These are phyloP conservation scores for Ophiodon elongatus DNA, from an alignment of 2,113 vertebrate species.

Conservation along the genomic window DNA sequence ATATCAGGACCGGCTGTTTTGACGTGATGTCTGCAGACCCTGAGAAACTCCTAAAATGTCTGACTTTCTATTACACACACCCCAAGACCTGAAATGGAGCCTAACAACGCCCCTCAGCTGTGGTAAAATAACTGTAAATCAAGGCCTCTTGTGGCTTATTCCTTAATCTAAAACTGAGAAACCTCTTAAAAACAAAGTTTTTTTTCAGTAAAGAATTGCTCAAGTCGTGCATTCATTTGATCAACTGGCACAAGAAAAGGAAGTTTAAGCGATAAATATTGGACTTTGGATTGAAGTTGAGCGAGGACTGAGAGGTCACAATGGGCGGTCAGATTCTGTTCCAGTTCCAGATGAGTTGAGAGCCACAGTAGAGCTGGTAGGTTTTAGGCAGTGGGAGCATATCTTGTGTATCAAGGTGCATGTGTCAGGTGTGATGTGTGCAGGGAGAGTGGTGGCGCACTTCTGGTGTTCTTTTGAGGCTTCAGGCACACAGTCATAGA, in stretches of 20 bases:
- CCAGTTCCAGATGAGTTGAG: conserved; percentile 40
- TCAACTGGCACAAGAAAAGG: conserved; percentile 29
- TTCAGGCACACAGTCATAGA: conserved; percentile 23
- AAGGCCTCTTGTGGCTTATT: not conserved
- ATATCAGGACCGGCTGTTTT: conserved; percentile 16
- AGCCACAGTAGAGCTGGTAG: conserved; percentile 24
- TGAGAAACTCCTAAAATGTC: conserved; percentile 46
- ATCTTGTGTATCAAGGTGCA: conserved; percentile 28
- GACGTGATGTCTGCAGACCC: conserved; percentile 40
- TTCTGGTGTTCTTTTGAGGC: conserved; percentile 14
- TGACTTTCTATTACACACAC: conserved; percentile 27
- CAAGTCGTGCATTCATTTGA: conserved; percentile 39
- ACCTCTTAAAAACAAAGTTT: conserved; percentile 13
- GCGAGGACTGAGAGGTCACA: conserved; percentile 32
- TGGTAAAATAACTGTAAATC: not conserved
- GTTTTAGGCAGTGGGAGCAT: conserved; percentile 30
- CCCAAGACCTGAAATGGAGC: conserved; percentile 24
- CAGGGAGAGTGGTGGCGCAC: conserved; percentile 5
- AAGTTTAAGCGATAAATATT: conserved; percentile 30
- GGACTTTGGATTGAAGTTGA: conserved; percentile 41
- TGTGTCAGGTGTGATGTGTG: conserved; percentile 12
- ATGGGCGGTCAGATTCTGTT: conserved; percentile 34
- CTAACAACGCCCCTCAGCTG: conserved; percentile 3
- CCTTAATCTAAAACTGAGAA: conserved; percentile 21
- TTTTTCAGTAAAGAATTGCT: conserved; percentile 24